A percentile compares a stretch with the other conserved stretches of the same genome.
These are phyloP conservation scores for Poeciliopsis prolifica DNA, from an alignment of 2,113 vertebrate genomes.

Conservation along the genomic window DNA sequence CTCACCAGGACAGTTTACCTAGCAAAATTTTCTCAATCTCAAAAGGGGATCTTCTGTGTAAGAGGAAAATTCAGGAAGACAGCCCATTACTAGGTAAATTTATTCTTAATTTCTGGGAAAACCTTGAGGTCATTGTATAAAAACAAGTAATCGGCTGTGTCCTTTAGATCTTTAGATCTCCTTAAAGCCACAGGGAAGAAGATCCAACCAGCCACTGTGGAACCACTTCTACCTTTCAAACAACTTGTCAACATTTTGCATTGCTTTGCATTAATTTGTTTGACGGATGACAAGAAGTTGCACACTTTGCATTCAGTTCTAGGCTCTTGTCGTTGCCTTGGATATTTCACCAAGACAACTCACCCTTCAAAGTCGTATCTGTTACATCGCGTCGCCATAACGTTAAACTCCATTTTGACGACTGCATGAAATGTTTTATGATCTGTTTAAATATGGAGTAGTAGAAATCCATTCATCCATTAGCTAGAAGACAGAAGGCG, in stretches of 20 bases:
- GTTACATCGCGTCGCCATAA: not conserved
- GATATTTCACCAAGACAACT: slow-evolving; percentile 19
- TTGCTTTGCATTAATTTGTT: slow-evolving; percentile 75
- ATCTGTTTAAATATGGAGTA: not conserved
- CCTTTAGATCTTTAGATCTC: not conserved
- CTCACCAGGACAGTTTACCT: slow-evolving; percentile 2
- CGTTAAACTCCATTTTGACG: not conserved
- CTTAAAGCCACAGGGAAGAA: not conserved
- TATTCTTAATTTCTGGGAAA: not conserved
- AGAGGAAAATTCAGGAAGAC: not conserved
- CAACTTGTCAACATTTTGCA: slow-evolving; percentile 69
- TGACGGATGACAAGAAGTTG: slow-evolving; percentile 56
- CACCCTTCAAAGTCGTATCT: not conserved
- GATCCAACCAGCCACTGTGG: not conserved
- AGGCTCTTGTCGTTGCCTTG: slow-evolving; percentile 24
- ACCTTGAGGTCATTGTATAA: not conserved
- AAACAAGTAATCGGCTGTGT: not conserved
- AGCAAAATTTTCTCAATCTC: not conserved
- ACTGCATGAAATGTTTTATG: not conserved
- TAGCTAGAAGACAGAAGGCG: not conserved
- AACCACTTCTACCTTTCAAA: not conserved
- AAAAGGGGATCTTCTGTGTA: not conserved
- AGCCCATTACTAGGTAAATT: not conserved
- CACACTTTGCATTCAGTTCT: slow-evolving; percentile 71
- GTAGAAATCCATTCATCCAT: too few species aligned